Evolutionary conservation across 2,888 invertebrate genomes (phyloP), one percentile per base, ranked within the genome.

Genomic region (Epirrhoe alternata): DNA sequence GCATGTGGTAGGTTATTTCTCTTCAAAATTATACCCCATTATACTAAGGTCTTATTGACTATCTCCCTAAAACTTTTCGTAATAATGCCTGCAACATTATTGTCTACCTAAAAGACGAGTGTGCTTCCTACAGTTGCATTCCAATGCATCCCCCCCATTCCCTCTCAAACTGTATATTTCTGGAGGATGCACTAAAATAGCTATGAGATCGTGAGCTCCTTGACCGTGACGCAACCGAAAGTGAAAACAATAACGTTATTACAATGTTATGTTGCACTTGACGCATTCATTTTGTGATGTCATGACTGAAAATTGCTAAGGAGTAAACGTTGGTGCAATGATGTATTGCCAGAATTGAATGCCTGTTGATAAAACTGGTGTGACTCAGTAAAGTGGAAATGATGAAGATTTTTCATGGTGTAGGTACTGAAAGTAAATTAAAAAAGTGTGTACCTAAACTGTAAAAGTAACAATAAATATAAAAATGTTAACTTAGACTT

Each of bases 171-270:
- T 8, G 8, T 14, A 30, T 62, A 57, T 57, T 63, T 53, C 57
- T 52, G 60, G 53, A 57, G 51, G 47, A 47, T 61, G 51, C 45
- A 51, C 51, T 42, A 35, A 66, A 66, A 66, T 66, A 62, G 47
- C 58, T 35, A 8, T 49, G 58, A 61, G 16, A 17, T 45, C 24
- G 42, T n/a, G 47, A 60, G 49, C 62, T 54, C 61, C 66, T 64
- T 68, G 63, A 56, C 63, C 67, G 63, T 68, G 68, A 68, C 45
- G 60, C 53, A 53, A 16, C 12, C 17, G 53, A 62, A 51, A 67
- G 62, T 63, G 55, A 67, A 66, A 59, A 66, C 63, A 64, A 62
- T 59, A 66, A 59, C 62, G 38, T 31, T 51, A 1, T 50, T 66
- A 64, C 67, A 67, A 63, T 64, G 67, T 67, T 67, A 56, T 33